Percentiles rank a stretch among this genome's conserved stretches.
Conservation (phyloP, 2,797 vertebrate genomes). For the Crenichthys baileyi region DNA sequence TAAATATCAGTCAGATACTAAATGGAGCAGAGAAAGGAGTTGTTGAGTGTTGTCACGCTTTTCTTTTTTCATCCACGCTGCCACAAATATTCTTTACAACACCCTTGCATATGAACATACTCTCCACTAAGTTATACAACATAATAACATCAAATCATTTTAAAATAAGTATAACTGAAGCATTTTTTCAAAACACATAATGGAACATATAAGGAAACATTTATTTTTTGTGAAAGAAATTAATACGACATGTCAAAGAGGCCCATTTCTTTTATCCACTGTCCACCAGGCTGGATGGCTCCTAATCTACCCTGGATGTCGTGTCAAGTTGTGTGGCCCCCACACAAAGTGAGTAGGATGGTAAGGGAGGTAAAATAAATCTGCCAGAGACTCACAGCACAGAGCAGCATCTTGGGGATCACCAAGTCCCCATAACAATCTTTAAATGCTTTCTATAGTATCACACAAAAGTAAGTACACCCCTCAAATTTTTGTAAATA, state of each 20-base stretch:
- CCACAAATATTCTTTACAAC: background rate
- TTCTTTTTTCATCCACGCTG: background rate
- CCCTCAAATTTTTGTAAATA: too few species aligned
- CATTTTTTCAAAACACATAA: too few species aligned
- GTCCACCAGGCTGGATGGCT: too few species aligned
- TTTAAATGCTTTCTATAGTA: background rate
- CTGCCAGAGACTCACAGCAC: background rate
- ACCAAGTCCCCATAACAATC: background rate
- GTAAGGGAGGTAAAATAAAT: background rate
- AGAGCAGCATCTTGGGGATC: background rate
- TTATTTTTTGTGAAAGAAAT: too few species aligned
- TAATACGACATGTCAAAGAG: too few species aligned
- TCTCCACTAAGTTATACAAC: background rate
- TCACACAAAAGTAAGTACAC: too few species aligned
- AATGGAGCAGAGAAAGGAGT: background rate
- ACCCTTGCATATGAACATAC: background rate
- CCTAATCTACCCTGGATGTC: background rate
- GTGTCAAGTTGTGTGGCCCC: background rate
- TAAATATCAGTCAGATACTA: background rate
- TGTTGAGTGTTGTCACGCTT: background rate
- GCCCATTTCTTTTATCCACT: too few species aligned
- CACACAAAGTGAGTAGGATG: background rate
- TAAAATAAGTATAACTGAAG: background rate
- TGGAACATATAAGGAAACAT: too few species aligned
- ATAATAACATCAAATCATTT: background rate